These are phyloP conservation scores for Telmatherina bonti DNA, from an alignment of 2,797 vertebrate species.

Conservation along the genomic window DNA sequence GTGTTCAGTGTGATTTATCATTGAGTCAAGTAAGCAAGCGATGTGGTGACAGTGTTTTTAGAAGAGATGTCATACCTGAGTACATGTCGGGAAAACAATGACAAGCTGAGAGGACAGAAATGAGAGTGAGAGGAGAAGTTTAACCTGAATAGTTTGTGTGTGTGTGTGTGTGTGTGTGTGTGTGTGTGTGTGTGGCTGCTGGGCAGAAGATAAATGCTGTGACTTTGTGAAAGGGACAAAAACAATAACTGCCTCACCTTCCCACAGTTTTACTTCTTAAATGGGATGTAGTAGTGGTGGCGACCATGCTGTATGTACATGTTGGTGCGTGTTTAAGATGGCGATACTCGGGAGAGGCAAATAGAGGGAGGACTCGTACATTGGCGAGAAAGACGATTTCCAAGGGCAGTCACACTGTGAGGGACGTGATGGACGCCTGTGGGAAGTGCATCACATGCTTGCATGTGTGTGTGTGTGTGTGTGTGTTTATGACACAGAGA, in stretches of 20 bases:
- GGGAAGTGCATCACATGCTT: conserved; percentile 46
- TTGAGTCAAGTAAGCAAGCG: conserved; percentile 12
- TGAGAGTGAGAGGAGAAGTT: conserved; percentile 10
- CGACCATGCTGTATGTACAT: neutral
- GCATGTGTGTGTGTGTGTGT: conserved; percentile 30
- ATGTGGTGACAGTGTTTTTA: conserved; percentile 34
- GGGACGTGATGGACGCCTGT: conserved; percentile 67
- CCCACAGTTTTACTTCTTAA: conserved; percentile 38
- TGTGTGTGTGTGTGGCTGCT: conserved; percentile 26
- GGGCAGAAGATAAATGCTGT: conserved; percentile 28
- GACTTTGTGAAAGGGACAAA: conserved; percentile 59
- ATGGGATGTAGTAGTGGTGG: conserved; percentile 15
- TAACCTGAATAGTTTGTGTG: neutral
- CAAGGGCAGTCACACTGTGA: conserved; percentile 65
- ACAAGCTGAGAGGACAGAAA: conserved; percentile 6
- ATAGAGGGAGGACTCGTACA: conserved; percentile 44
- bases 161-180: conserved; percentile 5
- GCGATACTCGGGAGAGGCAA: conserved; percentile 29
- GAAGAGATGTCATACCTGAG: conserved; percentile 18
- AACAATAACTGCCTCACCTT: conserved; percentile 30
- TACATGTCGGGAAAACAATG: conserved; percentile 9
- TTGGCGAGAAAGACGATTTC: conserved; percentile 36
- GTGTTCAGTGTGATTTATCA: conserved; percentile 24
- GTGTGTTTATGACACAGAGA: conserved; percentile 6
- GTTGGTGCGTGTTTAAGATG: conserved; percentile 13